Base-by-base conservation (phyloP, 2,888 invertebrate genomes). In the Ceriagrion tenellum region DNA sequence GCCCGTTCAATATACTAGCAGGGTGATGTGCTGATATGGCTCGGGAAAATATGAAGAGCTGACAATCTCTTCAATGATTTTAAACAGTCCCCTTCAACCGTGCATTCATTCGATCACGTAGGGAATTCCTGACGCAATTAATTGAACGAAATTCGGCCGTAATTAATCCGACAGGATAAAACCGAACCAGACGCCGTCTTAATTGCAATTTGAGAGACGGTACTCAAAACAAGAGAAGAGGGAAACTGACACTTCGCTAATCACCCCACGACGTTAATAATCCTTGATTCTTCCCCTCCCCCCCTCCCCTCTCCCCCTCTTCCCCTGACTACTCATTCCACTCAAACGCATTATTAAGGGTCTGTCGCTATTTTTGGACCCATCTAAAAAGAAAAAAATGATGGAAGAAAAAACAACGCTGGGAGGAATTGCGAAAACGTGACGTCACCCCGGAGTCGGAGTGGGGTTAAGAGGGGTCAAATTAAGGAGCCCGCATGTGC, bases 401-500 rank as follows among this genome's bases (percentile, higher is more conserved):
- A 59, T 16, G 59, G 30, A n/a, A n/a, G n/a, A n/a, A n/a, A n/a
- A n/a, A n/a, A n/a, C n/a, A n/a, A 13, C 74, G 74, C 74, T 69
- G 74, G 30, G n/a, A 16, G 81, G 35, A 81, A 30, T 35, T 35
- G 81, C 81, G 81, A 81, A 35, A 81, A 35, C 30, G 35, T 81
- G 81, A 26, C 81, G 81, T 35, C 81, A 81, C n/a, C 2, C 13
- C 3, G 81, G 81, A 35, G 81, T 13, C 12, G 81, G 81, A 35
- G 81, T 18, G 81, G 81, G 81, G 81, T 81, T 81, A 81, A 81
- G 30, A 81, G 81, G 59, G 81, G 81, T 81, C 81, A 81, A 81
- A 35, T 81, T 81, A 35, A 81, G 81, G 81, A 26, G 81, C 81
- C 30, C 81, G 35, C 81, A 81, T 35, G 18, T n/a, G n/a, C n/a